Percentiles rank a stretch among this genome's conserved stretches.
phyloP scores from a whole-genome alignment of 2,888 invertebrate genomes.

The Drosophila mercatorum region DNA sequence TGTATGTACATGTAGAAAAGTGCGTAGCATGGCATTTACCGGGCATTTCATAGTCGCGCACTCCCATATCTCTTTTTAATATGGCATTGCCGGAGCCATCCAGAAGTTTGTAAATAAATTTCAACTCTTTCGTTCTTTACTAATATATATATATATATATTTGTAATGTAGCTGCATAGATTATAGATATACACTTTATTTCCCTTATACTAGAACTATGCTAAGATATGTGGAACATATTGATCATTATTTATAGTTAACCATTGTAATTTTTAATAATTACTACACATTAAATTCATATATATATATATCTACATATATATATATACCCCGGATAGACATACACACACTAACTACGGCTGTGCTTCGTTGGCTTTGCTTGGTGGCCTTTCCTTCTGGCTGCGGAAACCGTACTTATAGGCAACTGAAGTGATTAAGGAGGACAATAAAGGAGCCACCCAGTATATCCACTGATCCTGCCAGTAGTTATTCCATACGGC shows the following conservation, averaged over 20 bases:
- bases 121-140: neutral
- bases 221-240: neutral
- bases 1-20: neutral
- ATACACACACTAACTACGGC: constrained; percentile 3
- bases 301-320: neutral
- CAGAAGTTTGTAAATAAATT: neutral
- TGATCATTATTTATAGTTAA: constrained; percentile 19
- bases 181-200: neutral
- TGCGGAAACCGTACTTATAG: constrained; percentile 83
- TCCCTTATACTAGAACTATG: constrained; percentile 1
- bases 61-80: neutral
- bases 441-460: constrained; percentile 87
- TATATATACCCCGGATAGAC: neutral
- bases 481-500: constrained; percentile 89
- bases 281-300: neutral
- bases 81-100: too few species aligned
- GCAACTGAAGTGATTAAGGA: constrained; percentile 82
- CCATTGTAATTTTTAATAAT: neutral
- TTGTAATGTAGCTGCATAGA: neutral
- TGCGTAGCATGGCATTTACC: neutral
- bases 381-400: constrained; percentile 39
- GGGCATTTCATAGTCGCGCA: neutral
- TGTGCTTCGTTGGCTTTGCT: neutral
- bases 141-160: constrained; percentile 4
- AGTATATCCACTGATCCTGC: constrained; percentile 89